Base-by-base conservation (phyloP, 1,140 invertebrate genomes). In the Nymphalis io region DNA sequence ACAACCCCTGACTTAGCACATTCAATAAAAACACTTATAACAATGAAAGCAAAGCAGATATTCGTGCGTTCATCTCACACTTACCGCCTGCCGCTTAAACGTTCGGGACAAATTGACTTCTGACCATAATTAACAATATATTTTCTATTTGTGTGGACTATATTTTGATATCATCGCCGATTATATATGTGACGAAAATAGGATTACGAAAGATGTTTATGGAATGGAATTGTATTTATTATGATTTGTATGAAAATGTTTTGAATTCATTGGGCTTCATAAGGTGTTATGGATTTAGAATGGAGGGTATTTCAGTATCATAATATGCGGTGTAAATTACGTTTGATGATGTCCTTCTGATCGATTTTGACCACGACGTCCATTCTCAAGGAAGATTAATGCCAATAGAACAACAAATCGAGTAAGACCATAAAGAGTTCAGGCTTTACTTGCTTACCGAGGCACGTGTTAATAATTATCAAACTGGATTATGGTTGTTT, bases 1-100 rank as follows among this genome's bases (percentile, higher is more conserved):
- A 88, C 81, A 84, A 81, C 85, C 85, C 76, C 78, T 69, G 70
- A 78, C 71, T 75, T 46, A 58, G 68, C 71, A 64, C 77, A 82
- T 40, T 73, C 76, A 70, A 83, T 80, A 80, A 76, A 71, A 81
- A 72, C 68, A 76, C 83, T 83, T 86, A 81, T 70, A 70, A 40
- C 67, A 60, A 71, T 62, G 48, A 72, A 15, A 63, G 66, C 70
- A 87, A 78, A 84, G 87, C 68, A 76, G 76, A 84, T 44, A 73
- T 87, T 75, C 74, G 62, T 59, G 64, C 75, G 74, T 46, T 60
- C 59, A 42, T 55, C 57, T 44, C 55, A 61, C 63, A 58, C 57
- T 68, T 72, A 69, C 70, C 51, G 62, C 70, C 69, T 60, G 72
- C 73, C 74, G 78, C 67, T 66, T 68, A 73, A 83, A 81, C 76